Percentiles rank a stretch among this genome's conserved stretches.
phyloP scores from a whole-genome alignment of 2,888 invertebrate species.

The Ditylenchus weischeri region DNA sequence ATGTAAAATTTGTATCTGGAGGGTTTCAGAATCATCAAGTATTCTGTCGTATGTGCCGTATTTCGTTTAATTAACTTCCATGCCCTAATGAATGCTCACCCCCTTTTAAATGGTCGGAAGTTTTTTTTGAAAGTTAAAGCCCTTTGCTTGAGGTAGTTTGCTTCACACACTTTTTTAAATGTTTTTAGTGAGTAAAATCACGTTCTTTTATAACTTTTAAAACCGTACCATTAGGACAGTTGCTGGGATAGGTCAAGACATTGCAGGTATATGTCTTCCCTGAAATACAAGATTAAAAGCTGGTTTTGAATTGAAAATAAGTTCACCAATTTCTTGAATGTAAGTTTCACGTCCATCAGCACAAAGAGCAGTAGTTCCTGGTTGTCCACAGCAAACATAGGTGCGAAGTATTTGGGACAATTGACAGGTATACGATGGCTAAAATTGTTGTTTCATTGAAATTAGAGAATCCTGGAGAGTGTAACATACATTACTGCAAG shows the following conservation, averaged over 20 bases:
- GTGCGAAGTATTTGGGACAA: slow-evolving; percentile 42
- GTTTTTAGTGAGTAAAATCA: no score
- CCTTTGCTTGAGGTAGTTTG: no score
- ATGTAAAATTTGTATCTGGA: no score
- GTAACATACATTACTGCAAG: slow-evolving; percentile 38
- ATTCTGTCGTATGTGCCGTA: no score
- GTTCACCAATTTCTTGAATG: slow-evolving; percentile 43
- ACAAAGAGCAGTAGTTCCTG: slow-evolving; percentile 35
- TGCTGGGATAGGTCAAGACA: slow-evolving; percentile 34
- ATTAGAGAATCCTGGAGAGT: no score
- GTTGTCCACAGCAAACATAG: slow-evolving; percentile 53
- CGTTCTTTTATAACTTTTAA: no score
- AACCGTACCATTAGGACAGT: slow-evolving; percentile 37
- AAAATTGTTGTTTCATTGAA: neutral
- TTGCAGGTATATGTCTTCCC: slow-evolving; percentile 44
- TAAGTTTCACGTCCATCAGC: slow-evolving; percentile 54
- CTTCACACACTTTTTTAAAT: no score
- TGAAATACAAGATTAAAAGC: slow-evolving; percentile 15
- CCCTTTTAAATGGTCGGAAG: no score
- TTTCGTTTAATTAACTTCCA: no score
- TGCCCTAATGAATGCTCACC: no score
- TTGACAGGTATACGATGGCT: slow-evolving; percentile 48
- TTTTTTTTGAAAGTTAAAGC: no score
- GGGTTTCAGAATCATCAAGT: no score
- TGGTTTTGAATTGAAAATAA: neutral